Base-by-base conservation (phyloP, 2,797 vertebrate genomes). In the Stomatorhinus walkeri region DNA sequence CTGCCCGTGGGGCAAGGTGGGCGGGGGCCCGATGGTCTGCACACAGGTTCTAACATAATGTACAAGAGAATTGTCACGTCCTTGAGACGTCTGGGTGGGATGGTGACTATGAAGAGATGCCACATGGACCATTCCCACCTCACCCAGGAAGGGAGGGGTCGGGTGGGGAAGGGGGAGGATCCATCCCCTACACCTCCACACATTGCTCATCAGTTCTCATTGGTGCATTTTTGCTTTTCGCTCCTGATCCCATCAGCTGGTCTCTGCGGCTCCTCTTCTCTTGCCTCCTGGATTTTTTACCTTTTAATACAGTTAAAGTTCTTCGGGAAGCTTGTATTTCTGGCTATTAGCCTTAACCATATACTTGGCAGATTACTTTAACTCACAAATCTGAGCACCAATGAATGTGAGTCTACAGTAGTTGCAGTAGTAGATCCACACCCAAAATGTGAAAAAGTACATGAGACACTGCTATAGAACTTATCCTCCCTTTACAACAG, bases 121-220 rank as follows among this genome's bases (percentile, higher is more conserved):
- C 24, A 79, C 54, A 48, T 46, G 16, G n/a, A 56, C 83, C 88
- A 88, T 81, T 51, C 83, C 52, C 48, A 8, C 87, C n/a, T 51
- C 68, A 48, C 43, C 76, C 51, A 48, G 81, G 48, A 24, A 36
- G 16, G 36, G 43, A 8, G 43, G 76, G 76, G 16, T 43, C 4
- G 16, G 43, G 4, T 48, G 4, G 40, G 36, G 85, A 14, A 7
- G 32, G 16, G 81, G 46, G n/a, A 22, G 46, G n/a, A 81, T 0
- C 32, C 88, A 61, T 64, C 72, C 64, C 72, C 43, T 49, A 8
- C 87, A 52, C 87, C 52, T 49, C 54, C 88, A 88, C 64, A 85
- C 88, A 90, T 90, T 32, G 32, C 72, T 19, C 22, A 28, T 85
- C 36, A 61, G 48, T 85, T 87, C 72, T 54, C 56, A 87, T 52